Evolutionary conservation across 2,888 invertebrate species (phyloP), one percentile per base, ranked within the genome.

Genomic region (Parascotia fuliginaria): DNA sequence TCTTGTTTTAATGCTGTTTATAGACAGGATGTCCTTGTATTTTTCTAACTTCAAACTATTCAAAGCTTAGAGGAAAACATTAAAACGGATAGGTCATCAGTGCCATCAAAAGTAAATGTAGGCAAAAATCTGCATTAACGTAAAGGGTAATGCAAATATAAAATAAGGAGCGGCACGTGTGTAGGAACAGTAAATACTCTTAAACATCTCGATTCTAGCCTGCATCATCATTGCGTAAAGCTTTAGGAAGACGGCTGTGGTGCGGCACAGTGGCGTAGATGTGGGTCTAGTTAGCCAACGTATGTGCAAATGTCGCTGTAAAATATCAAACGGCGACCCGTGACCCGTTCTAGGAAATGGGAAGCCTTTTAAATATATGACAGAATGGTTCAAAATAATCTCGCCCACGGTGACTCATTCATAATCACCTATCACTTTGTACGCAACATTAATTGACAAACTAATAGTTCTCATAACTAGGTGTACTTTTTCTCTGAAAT

Each of bases 261-360:
- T 58, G 58, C 58, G 65, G 54, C 60, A 61, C 49, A 63, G 68
- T 68, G 61, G 57, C 68, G 66, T 70, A 55, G 61, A 73, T 78
- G 77, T 75, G 66, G 70, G 73, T 60, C 69, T 72, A 70, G 76
- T 88, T 88, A 63, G 82, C 83, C 72, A 89, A 89, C 71, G 65
- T 75, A 73, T 83, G 78, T 73, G 77, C 73, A 83, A 90, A 89
- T 87, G 85, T 85, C 85, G 72, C 81, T 74, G 75, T 75, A 79
- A 87, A 90, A 88, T 89, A 89, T 81, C 89, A 89, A 77, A 69
- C 69, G 66, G 28, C 77, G 87, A 88, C 86, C 87, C 72, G 59
- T 80, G 83, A 84, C 83, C 84, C 60, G 70, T 40, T 73, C 75
- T 83, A 80, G 57, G 63, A 79, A 79, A 83, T 82, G 84, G 79